A percentile compares a stretch with the other conserved stretches of the same genome.
Conservation (phyloP, 2,113 vertebrate species). For the Platysternon megacephalum region DNA sequence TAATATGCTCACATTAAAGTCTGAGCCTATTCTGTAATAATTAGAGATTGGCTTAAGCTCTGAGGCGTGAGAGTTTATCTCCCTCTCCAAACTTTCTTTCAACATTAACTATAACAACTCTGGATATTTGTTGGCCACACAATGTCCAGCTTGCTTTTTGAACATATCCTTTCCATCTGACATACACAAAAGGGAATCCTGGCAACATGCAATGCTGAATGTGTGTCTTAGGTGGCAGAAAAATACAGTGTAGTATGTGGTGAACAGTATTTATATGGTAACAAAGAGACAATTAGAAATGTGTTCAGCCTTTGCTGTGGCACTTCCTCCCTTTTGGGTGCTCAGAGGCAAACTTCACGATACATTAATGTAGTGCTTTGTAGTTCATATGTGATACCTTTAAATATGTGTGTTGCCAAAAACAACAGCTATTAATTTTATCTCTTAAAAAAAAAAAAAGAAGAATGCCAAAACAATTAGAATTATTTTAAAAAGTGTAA, state of each 20-base stretch:
- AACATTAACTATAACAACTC: neutral
- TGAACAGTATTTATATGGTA: neutral
- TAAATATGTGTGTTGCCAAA: neutral
- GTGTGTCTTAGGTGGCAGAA: neutral
- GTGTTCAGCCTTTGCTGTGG: neutral
- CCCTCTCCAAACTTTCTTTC: neutral
- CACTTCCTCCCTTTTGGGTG: neutral
- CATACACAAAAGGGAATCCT: neutral
- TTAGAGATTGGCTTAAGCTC: neutral
- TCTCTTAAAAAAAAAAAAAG: neutral
- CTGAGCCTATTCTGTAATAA: neutral
- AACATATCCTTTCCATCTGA: neutral
- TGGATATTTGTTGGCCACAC: neutral
- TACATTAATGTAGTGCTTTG: neutral
- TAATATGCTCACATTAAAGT: neutral
- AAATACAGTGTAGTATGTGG: neutral
- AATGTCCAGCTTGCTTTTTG: neutral
- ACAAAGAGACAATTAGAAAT: neutral
- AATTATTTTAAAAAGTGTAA: neutral
- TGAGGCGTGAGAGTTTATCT: neutral
- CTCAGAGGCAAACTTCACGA: neutral
- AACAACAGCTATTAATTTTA: neutral
- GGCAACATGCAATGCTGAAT: neutral
- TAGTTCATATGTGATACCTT: neutral
- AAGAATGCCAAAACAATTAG: neutral